These are phyloP conservation scores for Sporophila hypoxantha DNA, from an alignment of 2,113 vertebrate genomes.

Conservation along the genomic window DNA sequence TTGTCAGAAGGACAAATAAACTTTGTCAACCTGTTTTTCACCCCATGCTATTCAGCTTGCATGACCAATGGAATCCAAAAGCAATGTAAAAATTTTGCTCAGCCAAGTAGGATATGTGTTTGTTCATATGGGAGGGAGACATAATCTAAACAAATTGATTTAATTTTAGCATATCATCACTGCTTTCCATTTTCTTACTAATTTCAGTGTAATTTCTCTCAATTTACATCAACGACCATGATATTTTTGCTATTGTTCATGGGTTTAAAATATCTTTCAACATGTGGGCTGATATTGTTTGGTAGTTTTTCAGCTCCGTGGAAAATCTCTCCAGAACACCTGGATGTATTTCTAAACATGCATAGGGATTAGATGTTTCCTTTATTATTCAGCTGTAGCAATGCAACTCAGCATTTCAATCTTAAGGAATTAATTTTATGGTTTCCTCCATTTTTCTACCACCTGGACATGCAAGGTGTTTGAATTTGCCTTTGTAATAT, in stretches of 20 bases:
- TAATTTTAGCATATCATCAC: background rate
- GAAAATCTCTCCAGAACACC: background rate
- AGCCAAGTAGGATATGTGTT: background rate
- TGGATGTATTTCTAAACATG: background rate
- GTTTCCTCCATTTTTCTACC: background rate
- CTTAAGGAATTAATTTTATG: background rate
- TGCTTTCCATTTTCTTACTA: background rate
- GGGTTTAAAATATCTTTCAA: background rate
- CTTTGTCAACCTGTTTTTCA: background rate
- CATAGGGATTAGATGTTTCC: background rate
- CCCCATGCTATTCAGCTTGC: background rate
- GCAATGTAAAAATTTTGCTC: background rate
- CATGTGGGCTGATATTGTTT: background rate
- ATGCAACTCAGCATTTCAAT: background rate
- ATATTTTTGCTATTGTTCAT: background rate
- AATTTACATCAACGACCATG: background rate
- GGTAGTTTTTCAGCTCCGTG: background rate
- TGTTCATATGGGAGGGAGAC: background rate
- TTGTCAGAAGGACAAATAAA: background rate
- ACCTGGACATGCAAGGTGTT: background rate
- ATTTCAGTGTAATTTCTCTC: background rate
- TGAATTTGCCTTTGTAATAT: background rate
- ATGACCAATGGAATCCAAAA: background rate
- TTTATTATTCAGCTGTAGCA: background rate
- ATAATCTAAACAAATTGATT: background rate